phyloP scores from a whole-genome alignment of 2,113 vertebrate species.

The Prochilodus magdalenae region DNA sequence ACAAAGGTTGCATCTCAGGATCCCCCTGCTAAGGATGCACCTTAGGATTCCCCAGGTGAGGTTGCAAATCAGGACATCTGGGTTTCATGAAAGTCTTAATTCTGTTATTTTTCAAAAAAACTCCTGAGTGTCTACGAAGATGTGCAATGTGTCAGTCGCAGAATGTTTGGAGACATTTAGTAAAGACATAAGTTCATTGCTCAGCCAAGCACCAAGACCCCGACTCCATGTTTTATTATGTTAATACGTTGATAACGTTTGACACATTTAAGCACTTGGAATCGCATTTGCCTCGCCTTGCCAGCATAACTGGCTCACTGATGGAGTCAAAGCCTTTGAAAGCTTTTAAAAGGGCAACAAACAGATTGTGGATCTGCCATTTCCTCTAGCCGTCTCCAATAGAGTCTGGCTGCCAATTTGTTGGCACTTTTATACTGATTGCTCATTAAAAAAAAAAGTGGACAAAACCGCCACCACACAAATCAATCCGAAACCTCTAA shows the following conservation, averaged over 20 bases:
- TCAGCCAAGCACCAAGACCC: background rate
- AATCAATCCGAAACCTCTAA: slow-evolving; percentile 48
- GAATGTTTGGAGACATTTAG: background rate
- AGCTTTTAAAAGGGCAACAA: slow-evolving; percentile 54
- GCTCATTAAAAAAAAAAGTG: slow-evolving; percentile 33
- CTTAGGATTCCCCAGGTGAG: no score
- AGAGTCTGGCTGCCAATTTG: slow-evolving; percentile 38
- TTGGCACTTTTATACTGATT: slow-evolving; percentile 51
- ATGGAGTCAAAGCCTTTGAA: slow-evolving; percentile 41
- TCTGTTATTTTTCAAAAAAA: background rate
- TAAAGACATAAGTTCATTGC: background rate
- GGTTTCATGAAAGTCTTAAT: background rate
- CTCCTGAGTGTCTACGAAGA: background rate
- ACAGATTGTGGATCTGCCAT: slow-evolving; percentile 49
- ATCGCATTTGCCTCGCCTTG: slow-evolving; percentile 28
- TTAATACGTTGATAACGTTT: slow-evolving; percentile 42
- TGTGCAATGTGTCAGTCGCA: no score
- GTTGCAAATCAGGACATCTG: no score
- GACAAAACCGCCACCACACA: slow-evolving; percentile 32
- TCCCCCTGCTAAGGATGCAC: no score
- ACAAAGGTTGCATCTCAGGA: no score
- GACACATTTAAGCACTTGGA: slow-evolving; percentile 52
- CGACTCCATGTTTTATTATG: background rate
- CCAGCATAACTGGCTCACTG: slow-evolving; percentile 44
- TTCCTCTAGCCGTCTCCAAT: slow-evolving; percentile 7